Percentiles rank a stretch among this genome's conserved stretches.
Evolutionary conservation across 2,113 vertebrate genomes (phyloP).

Genomic region (Hystrix brachyura): DNA sequence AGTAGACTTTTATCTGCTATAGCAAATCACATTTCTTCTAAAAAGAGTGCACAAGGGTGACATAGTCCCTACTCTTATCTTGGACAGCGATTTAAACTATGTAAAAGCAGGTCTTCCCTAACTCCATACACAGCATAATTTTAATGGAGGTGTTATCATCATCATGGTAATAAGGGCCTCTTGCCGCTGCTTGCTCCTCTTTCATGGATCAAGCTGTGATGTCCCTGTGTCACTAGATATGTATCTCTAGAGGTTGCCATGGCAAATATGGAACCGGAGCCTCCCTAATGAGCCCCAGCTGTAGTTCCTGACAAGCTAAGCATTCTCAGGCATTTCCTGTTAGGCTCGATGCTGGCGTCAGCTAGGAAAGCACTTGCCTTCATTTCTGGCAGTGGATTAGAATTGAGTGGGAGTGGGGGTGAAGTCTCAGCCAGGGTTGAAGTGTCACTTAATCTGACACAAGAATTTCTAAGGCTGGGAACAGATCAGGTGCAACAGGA

Average conservation of each 20-base stretch:
- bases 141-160: constrained; percentile 23
- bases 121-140: background rate
- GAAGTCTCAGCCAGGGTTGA: constrained; percentile 57
- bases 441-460: constrained; percentile 75
- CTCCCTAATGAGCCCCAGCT: constrained; percentile 68
- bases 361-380: constrained; percentile 63
- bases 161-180: constrained; percentile 61
- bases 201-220: constrained; percentile 73
- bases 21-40: constrained; percentile 10
- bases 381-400: constrained; percentile 72
- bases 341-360: constrained; percentile 35
- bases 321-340: constrained; percentile 77
- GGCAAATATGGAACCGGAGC: constrained; percentile 73
- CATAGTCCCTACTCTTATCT: constrained; percentile 45
- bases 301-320: constrained; percentile 68
- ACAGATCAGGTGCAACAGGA: constrained; percentile 34
- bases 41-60: background rate
- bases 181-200: constrained; percentile 64
- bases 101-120: background rate
- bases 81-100: background rate
- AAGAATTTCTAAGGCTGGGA: constrained; percentile 75
- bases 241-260: constrained; percentile 79
- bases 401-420: constrained; percentile 1
- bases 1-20: constrained; percentile 26
- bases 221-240: constrained; percentile 74